Conservation (phyloP, 2,113 vertebrate species). For the Garra rufa region DNA sequence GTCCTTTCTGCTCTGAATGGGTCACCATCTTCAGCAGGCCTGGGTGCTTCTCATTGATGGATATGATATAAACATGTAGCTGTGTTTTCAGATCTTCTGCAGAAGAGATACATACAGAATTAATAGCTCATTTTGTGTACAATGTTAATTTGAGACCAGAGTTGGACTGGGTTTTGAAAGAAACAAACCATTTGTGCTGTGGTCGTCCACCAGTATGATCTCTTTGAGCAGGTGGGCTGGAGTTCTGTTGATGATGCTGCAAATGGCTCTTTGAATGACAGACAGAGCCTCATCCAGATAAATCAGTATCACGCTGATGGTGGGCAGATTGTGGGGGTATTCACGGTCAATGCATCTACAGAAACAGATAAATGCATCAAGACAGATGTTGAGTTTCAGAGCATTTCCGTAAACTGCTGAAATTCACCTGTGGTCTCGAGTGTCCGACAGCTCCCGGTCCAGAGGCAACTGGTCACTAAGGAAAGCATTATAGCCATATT, state of each 20-base stretch:
- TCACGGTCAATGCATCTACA: conserved; percentile 73
- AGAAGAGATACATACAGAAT: background rate
- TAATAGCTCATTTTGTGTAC: background rate
- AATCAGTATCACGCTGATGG: conserved; percentile 78
- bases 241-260: conserved; percentile 76
- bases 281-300: conserved; percentile 83
- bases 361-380: conserved; percentile 17
- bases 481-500: conserved; percentile 75
- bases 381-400: background rate
- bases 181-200: conserved; percentile 74
- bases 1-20: conserved; percentile 73
- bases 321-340: conserved; percentile 75
- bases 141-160: background rate
- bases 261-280: conserved; percentile 75
- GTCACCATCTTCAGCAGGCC: conserved; percentile 67
- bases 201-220: conserved; percentile 83
- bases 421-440: conserved; percentile 65
- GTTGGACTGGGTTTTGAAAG: background rate
- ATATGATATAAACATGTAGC: conserved; percentile 64
- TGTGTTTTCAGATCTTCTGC: conserved; percentile 69
- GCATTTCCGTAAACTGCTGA: background rate
- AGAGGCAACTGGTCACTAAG: conserved; percentile 74
- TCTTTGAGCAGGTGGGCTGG: conserved; percentile 76
- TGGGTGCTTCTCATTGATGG: conserved; percentile 61
- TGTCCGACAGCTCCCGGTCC: conserved; percentile 72